Evolutionary conservation across 2,113 vertebrate genomes (phyloP).

Genomic region (Ameiurus melas): DNA sequence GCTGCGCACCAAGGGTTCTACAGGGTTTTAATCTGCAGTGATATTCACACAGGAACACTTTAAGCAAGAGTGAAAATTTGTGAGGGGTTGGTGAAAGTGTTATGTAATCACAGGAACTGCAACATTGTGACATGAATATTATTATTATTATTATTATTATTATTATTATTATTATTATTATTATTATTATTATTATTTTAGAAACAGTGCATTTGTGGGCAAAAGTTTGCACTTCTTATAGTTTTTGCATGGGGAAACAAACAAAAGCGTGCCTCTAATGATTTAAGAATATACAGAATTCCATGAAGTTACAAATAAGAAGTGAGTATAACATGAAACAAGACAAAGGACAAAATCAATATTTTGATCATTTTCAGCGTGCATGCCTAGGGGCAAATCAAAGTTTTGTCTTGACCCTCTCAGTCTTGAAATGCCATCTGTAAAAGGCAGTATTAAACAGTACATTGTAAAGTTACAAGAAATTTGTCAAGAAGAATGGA

Average conservation of each 20-base stretch:
- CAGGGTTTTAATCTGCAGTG: conserved; percentile 31
- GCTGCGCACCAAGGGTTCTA: conserved; percentile 19
- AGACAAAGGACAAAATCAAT: neutral
- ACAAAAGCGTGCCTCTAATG: neutral
- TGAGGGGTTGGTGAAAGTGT: neutral
- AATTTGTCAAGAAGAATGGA: neutral
- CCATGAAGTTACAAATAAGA: neutral
- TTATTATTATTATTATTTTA: neutral
- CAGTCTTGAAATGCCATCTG: neutral
- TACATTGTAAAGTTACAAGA: neutral
- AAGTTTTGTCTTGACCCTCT: neutral
- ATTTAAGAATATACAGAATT: neutral
- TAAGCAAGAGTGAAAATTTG: neutral
- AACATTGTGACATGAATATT: neutral
- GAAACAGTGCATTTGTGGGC: neutral
- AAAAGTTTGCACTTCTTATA: neutral
- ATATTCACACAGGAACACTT: conserved; percentile 2
- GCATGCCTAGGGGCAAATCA: neutral
- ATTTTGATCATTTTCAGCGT: neutral
- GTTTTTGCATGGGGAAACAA: neutral
- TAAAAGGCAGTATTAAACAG: neutral
- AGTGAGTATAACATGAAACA: neutral
- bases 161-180: neutral
- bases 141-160: neutral
- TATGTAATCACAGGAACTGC: conserved; percentile 5